Evolutionary conservation across 2,113 vertebrate genomes (phyloP).

Genomic region (Perognathus longimembris): DNA sequence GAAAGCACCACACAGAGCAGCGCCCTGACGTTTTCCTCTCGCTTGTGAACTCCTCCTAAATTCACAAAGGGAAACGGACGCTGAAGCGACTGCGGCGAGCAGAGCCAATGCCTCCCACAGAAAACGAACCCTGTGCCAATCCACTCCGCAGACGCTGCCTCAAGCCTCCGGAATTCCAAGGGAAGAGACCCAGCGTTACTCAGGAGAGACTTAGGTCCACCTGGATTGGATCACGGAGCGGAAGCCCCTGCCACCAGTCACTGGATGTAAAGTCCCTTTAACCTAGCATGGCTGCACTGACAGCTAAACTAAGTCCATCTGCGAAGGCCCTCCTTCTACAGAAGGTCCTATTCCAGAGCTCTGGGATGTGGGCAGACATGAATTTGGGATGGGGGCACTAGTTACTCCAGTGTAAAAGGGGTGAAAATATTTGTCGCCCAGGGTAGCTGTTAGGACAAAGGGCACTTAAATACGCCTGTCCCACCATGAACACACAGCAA

Average conservation of each 20-base stretch:
- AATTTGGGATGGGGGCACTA: background rate
- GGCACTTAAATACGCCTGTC: background rate
- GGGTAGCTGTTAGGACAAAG: background rate
- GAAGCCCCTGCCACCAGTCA: too few relatives aligned
- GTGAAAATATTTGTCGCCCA: too few relatives aligned
- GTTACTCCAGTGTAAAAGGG: background rate
- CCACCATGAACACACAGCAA: rapidly evolving
- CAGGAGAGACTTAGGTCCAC: background rate
- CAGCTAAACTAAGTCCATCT: too few relatives aligned
- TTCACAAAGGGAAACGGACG: background rate
- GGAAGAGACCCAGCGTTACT: background rate
- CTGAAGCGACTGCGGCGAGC: background rate
- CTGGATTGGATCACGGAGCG: too few relatives aligned
- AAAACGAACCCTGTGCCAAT: background rate
- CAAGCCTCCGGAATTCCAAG: slow-evolving; percentile 20
- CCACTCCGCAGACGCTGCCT: background rate
- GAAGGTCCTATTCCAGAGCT: background rate
- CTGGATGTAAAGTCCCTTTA: too few relatives aligned
- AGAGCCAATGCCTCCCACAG: background rate
- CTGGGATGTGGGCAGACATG: too few relatives aligned
- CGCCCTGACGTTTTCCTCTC: background rate
- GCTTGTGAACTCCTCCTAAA: background rate
- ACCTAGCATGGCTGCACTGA: too few relatives aligned
- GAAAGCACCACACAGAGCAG: background rate
- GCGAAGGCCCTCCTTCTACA: background rate